These are phyloP conservation scores for Pollicipes pollicipes DNA, from an alignment of 1,140 invertebrate genomes.

Conservation along the genomic window DNA sequence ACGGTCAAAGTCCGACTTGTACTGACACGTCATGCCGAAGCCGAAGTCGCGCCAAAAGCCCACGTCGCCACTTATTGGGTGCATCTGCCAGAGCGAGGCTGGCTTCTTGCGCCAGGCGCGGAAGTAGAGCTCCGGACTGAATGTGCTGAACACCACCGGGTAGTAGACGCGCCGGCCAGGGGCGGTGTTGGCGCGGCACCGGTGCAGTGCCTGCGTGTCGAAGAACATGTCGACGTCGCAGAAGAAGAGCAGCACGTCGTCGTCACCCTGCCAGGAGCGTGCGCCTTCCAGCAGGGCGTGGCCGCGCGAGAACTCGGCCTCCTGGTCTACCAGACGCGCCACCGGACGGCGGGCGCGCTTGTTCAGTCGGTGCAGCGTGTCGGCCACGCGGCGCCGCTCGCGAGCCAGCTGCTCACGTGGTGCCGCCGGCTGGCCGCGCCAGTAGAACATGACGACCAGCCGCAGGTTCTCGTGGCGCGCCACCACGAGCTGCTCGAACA, in stretches of 20 bases:
- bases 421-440: no score
- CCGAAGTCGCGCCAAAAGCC: slow-evolving; percentile 73
- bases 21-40: slow-evolving; percentile 69
- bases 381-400: not conserved
- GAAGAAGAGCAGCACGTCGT: slow-evolving; percentile 52
- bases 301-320: slow-evolving; percentile 21
- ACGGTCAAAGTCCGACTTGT: slow-evolving; percentile 51
- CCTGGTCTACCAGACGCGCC: not conserved
- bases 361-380: not conserved
- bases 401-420: not conserved
- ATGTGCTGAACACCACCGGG: slow-evolving; percentile 65
- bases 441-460: not conserved
- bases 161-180: slow-evolving; percentile 57
- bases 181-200: slow-evolving; percentile 35
- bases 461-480: not conserved
- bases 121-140: slow-evolving; percentile 41
- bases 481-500: not conserved
- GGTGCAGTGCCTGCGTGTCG: slow-evolving; percentile 51
- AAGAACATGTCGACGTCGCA: slow-evolving; percentile 70
- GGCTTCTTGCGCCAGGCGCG: not conserved
- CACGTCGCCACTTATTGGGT: not conserved
- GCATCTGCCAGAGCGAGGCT: not conserved
- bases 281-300: not conserved
- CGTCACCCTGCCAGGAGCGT: slow-evolving; percentile 2
- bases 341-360: not conserved